These are phyloP conservation scores for Stegana nigrithorax DNA, from an alignment of 2,888 invertebrate genomes.

Conservation along the genomic window DNA sequence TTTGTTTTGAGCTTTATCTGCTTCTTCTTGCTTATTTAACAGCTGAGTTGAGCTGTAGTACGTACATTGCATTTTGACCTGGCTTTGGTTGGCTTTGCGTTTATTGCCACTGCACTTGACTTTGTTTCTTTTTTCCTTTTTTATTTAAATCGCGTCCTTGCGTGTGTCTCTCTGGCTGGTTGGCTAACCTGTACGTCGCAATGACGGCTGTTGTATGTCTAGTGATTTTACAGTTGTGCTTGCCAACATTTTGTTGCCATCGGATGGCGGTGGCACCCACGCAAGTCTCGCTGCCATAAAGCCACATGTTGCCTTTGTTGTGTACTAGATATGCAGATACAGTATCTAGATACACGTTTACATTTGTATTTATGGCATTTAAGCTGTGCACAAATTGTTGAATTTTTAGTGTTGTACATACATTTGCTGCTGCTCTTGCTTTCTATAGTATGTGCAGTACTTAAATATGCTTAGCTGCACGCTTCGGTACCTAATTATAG, in stretches of 20 bases:
- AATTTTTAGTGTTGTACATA: too few species aligned
- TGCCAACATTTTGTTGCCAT: neutral
- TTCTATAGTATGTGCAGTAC: neutral
- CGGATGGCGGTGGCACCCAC: too few species aligned
- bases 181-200: neutral
- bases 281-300: neutral
- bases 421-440: too few species aligned
- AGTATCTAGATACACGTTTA: constrained; percentile 8
- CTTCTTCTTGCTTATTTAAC: constrained; percentile 31
- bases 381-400: too few species aligned
- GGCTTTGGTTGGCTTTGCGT: constrained; percentile 37
- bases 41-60: too few species aligned
- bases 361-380: neutral
- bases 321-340: neutral
- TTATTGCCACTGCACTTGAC: constrained; percentile 38
- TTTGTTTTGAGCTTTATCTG: constrained; percentile 24
- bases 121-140: constrained; percentile 18
- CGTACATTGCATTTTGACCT: constrained; percentile 24
- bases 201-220: constrained; percentile 31
- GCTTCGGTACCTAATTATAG: too few species aligned
- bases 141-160: neutral
- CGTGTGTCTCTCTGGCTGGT: neutral
- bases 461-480: neutral
- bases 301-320: constrained; percentile 8
- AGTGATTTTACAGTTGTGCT: constrained; percentile 28